Base-by-base conservation (phyloP, 2,797 vertebrate genomes). In the Podarcis lilfordi region DNA sequence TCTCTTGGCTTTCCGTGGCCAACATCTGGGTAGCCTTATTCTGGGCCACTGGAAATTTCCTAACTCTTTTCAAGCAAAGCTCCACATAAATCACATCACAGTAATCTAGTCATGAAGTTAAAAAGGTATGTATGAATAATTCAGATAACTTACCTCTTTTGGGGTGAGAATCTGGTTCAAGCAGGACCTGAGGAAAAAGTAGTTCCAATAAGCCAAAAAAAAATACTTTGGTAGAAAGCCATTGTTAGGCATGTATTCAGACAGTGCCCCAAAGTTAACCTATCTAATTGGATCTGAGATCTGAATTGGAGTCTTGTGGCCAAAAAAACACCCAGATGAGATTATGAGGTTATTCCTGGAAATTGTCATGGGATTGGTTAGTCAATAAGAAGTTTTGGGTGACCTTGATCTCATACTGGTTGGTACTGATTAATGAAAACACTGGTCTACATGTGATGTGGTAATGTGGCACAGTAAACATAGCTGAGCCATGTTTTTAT, bases 401-500 rank as follows among this genome's bases (percentile, higher is more conserved):
- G 76, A 89, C 69, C 84, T 81, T 89, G 88, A 10, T 25, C 15
- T 75, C 40, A 66, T 45, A 66, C n/a, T 85, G 21, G 40, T 40
- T 25, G 23, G 21, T 79, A 43, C 21, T 50, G 77, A 80, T 35
- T 37, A 50, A 32, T 55, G 23, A 68, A 55, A 80, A 43, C 6
- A 84, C 2, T 4, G 32, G n/a, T 80, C 8, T 76, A 17, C 27
- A 13, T 55, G n/a, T 81, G 32, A 15, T 35, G 61, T 76, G 1
- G 25, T 75, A 81, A 19, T 37, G 19, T 86, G 43, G 25, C 29
- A 85, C 68, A 29, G 68, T 50, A 89, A 80, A 89, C 84, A 86
- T 64, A 82, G 35, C 27, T 55, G 82, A 55, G 43, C 81, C 25
- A 80, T 37, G 27, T 75, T 81, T 85, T 76, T 81, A 76, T 69